Evolutionary conservation across 1,140 invertebrate species (phyloP), one percentile per base, ranked within the genome.

Genomic region (Glossosoma conforme): DNA sequence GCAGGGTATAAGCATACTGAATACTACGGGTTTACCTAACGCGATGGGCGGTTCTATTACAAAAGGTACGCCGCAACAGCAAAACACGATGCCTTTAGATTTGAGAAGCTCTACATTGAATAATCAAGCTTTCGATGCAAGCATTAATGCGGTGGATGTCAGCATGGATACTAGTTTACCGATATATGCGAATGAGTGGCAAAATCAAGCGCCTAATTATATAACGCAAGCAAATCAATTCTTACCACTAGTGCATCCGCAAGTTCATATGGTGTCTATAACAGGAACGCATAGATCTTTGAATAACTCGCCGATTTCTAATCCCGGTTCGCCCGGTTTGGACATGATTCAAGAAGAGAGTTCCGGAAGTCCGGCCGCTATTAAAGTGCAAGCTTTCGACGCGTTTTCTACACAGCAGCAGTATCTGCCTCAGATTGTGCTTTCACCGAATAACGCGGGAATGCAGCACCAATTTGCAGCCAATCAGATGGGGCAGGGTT

Each of bases 281-380:
- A 24, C 49, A 10, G 56, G 51, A 3, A 75, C 74, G 43, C 81
- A 68, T 50, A 68, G 70, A 60, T 82, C 77, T 21, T 70, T 82
- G 44, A 78, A 77, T 25, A 79, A 78, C 58, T 78, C 75, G 0
- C 76, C 77, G 1, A 78, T 78, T 11, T 77, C 77, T 4, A 79
- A 78, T 66, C 72, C 78, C 22, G 71, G 81, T 44, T 79, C 84
- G 60, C 79, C 83, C 43, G 82, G 86, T 56, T 70, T 94, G 35
- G 88, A 89, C 60, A 91, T 91, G 80, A 93, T 93, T 35, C 86
- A 89, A 63, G 90, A 93, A 63, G 88, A 91, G 67, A 80, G 76
- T 48, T 69, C 76, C 19, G 72, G 71, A 66, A 18, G 36, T 13
- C 45, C 44, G 11, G 54, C 52, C 9, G 40, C 25, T 38, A 10